Base-by-base conservation (phyloP, 2,797 vertebrate genomes). In the Eulemur albifrons region DNA sequence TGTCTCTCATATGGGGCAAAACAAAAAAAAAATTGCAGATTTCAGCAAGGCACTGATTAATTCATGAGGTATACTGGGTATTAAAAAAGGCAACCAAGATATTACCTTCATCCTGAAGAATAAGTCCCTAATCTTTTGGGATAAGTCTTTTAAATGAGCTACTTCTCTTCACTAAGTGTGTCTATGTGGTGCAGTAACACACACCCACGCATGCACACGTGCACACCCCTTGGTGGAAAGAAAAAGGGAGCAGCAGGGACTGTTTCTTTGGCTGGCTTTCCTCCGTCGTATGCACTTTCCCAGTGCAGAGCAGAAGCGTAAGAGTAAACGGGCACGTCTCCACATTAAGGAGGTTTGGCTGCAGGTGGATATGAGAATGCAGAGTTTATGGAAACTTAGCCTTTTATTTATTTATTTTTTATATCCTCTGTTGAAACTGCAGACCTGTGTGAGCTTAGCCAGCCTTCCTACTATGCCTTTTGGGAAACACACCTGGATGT, bases 391-490 rank as follows among this genome's bases (percentile, higher is more conserved):
- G 88, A 81, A 96, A 86, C 11, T 25, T 67, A 40, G 40, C 12
- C 45, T 76, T 59, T 35, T 59, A 35, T 96, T 57, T 82, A 73
- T 75, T 82, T 88, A 87, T 84, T 50, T 59, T 57, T 88, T 48
- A 30, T 86, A 61, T 85, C 25, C 35, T 95, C 75, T 79, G n/a
- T 90, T 93, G 69, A 95, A 92, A 69, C 38, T 70, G 30, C 17
- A 89, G 73, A 76, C 25, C 52, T n/a, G 4, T 85, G 30, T 81
- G 77, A 97, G 87, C 38, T 69, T 96, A 95, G 50, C 86, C 73
- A 92, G 67, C 2, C 32, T 88, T 70, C 35, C 32, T 79, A 27
- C 50, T 32, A 12, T 40, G 25, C 82, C 72, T 83, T 83, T 65
- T 86, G 40, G 67, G 54, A 86, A 88, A 54, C n/a, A 67, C 61